Conservation (phyloP, 2,113 vertebrate genomes). For the Tenrec ecaudatus region DNA sequence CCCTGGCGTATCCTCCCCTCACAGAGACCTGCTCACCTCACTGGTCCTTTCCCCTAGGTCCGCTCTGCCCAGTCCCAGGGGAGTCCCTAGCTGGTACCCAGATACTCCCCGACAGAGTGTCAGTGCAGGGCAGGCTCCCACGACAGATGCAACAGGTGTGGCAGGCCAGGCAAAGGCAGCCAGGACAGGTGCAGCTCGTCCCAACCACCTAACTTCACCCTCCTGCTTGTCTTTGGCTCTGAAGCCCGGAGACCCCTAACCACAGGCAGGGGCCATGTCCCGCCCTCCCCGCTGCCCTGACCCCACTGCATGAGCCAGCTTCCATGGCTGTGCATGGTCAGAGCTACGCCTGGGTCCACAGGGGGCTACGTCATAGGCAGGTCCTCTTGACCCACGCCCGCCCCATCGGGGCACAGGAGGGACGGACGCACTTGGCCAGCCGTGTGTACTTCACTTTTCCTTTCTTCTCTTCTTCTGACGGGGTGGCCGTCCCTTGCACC, state of each 20-base stretch:
- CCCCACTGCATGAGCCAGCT: not conserved
- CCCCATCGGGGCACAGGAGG: not conserved
- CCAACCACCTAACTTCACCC: not conserved
- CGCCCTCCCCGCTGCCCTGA: not conserved
- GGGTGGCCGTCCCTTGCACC: constrained; percentile 89
- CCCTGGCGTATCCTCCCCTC: not conserved
- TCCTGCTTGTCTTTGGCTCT: not conserved
- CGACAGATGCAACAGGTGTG: not conserved
- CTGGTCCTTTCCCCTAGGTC: not conserved
- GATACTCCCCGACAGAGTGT: not conserved
- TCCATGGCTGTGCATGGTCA: not conserved
- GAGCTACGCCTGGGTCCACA: not conserved
- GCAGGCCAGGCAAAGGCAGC: too few species aligned
- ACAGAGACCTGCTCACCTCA: not conserved
- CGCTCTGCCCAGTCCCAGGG: not conserved
- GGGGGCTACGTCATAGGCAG: not conserved
- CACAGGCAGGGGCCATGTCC: not conserved
- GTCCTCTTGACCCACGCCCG: not conserved
- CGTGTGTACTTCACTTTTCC: constrained; percentile 92
- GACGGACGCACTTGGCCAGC: constrained; percentile 91
- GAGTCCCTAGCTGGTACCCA: not conserved
- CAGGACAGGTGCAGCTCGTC: not conserved
- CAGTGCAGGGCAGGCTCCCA: not conserved
- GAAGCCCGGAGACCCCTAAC: not conserved
- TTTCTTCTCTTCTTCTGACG: constrained; percentile 82